These are phyloP conservation scores for Steromphala cineraria DNA, from an alignment of 2,888 invertebrate species.

Conservation along the genomic window DNA sequence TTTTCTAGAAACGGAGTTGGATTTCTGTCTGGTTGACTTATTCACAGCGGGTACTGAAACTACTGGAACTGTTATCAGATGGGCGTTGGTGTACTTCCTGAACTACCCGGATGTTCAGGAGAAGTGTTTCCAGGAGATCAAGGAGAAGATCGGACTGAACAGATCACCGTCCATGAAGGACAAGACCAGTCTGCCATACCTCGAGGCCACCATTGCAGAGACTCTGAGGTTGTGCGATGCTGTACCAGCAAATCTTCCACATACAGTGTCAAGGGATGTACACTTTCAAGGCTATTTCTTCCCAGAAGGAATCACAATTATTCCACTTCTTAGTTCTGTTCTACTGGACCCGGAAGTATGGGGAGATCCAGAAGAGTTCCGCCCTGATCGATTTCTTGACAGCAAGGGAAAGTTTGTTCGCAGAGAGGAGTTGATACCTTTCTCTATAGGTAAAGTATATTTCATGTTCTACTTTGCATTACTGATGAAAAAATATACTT, in stretches of 20 bases:
- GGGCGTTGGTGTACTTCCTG: slow-evolving; percentile 87
- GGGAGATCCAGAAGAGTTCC: slow-evolving; percentile 50
- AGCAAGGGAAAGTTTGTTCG: slow-evolving; percentile 28
- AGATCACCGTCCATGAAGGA: slow-evolving; percentile 42
- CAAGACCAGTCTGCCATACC: slow-evolving; percentile 43
- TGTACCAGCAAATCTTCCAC: slow-evolving; percentile 46
- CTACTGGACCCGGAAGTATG: slow-evolving; percentile 48
- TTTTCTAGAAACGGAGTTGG: slow-evolving; percentile 39
- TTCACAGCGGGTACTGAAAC: slow-evolving; percentile 79
- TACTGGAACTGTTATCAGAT: slow-evolving; percentile 90
- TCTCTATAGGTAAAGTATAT: slow-evolving; percentile 36
- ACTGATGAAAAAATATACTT: too few relatives aligned
- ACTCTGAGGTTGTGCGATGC: slow-evolving; percentile 50
- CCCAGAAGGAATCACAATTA: slow-evolving; percentile 52
- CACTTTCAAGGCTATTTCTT: slow-evolving; percentile 58
- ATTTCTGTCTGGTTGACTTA: slow-evolving; percentile 44
- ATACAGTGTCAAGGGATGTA: slow-evolving; percentile 52
- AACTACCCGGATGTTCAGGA: slow-evolving; percentile 81
- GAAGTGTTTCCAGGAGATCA: slow-evolving; percentile 43
- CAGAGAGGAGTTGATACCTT: slow-evolving; percentile 38
- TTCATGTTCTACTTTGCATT: too few relatives aligned
- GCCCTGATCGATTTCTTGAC: slow-evolving; percentile 57
- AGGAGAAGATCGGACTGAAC: slow-evolving; percentile 68
- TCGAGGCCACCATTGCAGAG: slow-evolving; percentile 60
- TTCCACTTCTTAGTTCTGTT: slow-evolving; percentile 53